Base-by-base conservation (phyloP, 2,888 invertebrate species). In the Cabera pusaria region DNA sequence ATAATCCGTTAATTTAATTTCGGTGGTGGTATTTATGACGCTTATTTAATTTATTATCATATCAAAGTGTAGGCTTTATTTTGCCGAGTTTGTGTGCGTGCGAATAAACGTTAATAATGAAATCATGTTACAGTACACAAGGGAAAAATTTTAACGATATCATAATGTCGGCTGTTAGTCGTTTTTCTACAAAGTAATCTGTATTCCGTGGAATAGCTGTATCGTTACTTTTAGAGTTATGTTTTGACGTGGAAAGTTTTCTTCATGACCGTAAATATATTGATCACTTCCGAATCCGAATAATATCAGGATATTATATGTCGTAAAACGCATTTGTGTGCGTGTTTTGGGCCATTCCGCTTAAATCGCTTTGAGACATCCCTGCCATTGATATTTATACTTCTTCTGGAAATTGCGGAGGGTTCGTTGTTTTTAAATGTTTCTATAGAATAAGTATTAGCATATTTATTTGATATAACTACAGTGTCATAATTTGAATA, bases 1-100 rank as follows among this genome's bases (percentile, higher is more conserved):
- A 85, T 83, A 86, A 83, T 84, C 79, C 77, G 74, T 74, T 79
- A 82, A 84, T 84, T 86, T 78, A 81, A 85, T 84, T 86, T 81
- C 52, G 70, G 72, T 72, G 70, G 59, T 70, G 71, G 79, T 82
- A 80, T 84, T 84, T 83, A 81, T 81, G 75, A 74, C 73, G 78
- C 77, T 80, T 81, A 82, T 83, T 84, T 79, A 80, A 80, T 84
- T 79, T 83, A 85, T 84, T 83, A 82, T 84, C 77, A 79, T 83
- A 80, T 84, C 79, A 84, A 79, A 83, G 73, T 80, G 75, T 77
- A 72, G 61, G 78, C 77, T 76, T 79, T 74, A 75, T 80, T 81
- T 77, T 68, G 75, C 68, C 57, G 64, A 67, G 61, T 69, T 69
- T 74, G 71, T 77, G 71, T 80, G 79, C 79, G 77, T 82, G 78